These are phyloP conservation scores for Limnodromus scolopaceus DNA, from an alignment of 2,797 vertebrate species.

Conservation along the genomic window DNA sequence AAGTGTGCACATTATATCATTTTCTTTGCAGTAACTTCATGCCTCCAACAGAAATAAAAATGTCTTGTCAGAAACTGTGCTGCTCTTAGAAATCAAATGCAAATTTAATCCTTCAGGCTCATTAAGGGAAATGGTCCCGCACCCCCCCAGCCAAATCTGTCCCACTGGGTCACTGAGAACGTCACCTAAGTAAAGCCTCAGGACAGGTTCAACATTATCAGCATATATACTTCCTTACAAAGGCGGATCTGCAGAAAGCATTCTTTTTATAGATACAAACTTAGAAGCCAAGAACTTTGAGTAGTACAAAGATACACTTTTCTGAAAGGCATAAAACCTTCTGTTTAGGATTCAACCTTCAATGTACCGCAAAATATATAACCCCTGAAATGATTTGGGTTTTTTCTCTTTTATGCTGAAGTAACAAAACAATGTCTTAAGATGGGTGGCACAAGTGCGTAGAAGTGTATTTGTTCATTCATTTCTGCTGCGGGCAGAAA, in stretches of 20 bases:
- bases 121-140: neutral
- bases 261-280: neutral
- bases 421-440: constrained; percentile 34
- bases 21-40: constrained; percentile 33
- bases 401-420: constrained; percentile 42
- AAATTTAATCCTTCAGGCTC: neutral
- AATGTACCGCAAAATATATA: constrained; percentile 48
- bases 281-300: neutral
- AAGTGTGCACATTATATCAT: neutral
- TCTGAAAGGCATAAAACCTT: constrained; percentile 27
- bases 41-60: neutral
- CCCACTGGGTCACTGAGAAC: neutral
- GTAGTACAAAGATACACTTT: constrained; percentile 2
- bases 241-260: constrained; percentile 14
- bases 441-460: constrained; percentile 9
- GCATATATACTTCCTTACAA: neutral
- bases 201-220: neutral
- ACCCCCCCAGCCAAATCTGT: neutral
- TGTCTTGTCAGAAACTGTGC: neutral
- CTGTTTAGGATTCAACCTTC: constrained; percentile 24
- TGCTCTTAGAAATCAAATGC: neutral
- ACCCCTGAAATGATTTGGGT: constrained; percentile 1
- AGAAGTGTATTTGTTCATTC: constrained; percentile 63
- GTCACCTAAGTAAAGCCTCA: neutral
- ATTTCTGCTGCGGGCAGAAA: constrained; percentile 57